These are phyloP conservation scores for Sapayoa aenigma DNA, from an alignment of 2,113 vertebrate genomes.

Conservation along the genomic window DNA sequence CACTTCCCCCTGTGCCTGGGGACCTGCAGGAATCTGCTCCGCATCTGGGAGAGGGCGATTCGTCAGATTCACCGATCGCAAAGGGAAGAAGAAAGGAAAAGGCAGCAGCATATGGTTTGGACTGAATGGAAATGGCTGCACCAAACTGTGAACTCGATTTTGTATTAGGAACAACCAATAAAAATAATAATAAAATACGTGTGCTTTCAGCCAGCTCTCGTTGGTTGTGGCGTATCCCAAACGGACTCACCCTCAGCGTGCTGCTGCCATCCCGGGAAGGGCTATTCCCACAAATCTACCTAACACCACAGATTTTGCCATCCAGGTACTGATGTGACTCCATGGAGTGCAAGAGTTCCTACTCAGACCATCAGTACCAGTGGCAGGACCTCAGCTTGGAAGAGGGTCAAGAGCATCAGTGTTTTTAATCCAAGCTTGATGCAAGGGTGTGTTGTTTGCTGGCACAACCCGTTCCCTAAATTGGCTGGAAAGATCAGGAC, in stretches of 20 bases:
- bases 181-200: not conserved
- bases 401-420: not conserved
- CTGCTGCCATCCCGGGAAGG: not conserved
- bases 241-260: not conserved
- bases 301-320: not conserved
- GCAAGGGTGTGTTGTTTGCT: not conserved
- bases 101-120: not conserved
- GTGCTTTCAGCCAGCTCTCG: not conserved
- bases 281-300: not conserved
- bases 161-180: not conserved
- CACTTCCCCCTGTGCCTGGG: not conserved
- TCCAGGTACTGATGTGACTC: not conserved
- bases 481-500: accelerated
- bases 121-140: not conserved
- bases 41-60: not conserved
- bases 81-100: not conserved
- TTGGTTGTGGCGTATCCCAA: accelerated
- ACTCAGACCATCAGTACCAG: not conserved
- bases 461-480: not conserved
- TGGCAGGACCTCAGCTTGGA: not conserved
- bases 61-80: not conserved
- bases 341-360: not conserved
- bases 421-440: not conserved
- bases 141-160: not conserved
- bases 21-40: not conserved